These are phyloP conservation scores for Petrophora chlorosata DNA, from an alignment of 2,888 invertebrate genomes.

Conservation along the genomic window DNA sequence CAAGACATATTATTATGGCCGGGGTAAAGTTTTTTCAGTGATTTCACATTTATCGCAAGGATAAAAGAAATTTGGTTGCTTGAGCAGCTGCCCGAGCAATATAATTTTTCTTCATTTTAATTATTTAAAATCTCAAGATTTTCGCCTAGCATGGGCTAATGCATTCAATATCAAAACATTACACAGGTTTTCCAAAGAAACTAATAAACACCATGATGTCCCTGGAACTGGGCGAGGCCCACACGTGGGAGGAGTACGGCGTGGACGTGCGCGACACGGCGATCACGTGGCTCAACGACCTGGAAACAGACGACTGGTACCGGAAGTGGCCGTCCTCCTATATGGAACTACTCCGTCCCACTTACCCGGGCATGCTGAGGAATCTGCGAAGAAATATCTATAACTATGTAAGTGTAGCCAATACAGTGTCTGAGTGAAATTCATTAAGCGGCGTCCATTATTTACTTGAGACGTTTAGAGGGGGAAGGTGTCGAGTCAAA, in stretches of 20 bases:
- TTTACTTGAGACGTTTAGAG: too few relatives aligned
- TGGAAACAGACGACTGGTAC: constrained; percentile 95
- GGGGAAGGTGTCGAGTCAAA: too few relatives aligned
- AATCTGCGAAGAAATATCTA: constrained; percentile 94
- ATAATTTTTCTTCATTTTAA: too few relatives aligned
- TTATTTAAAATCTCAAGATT: too few relatives aligned
- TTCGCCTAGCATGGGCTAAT: too few relatives aligned
- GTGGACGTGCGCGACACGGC: constrained; percentile 97
- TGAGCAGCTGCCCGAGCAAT: too few relatives aligned
- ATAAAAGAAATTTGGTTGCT: too few relatives aligned
- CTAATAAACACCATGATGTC: constrained; percentile 86
- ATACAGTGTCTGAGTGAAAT: too few relatives aligned
- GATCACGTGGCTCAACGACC: constrained; percentile 97
- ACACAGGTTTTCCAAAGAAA: constrained; percentile 85
- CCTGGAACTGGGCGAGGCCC: constrained; percentile 86
- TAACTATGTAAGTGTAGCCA: constrained; percentile 88
- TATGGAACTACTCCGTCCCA: constrained; percentile 96
- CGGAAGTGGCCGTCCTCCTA: constrained; percentile 94
- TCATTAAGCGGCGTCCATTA: too few relatives aligned
- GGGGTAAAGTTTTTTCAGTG: too few relatives aligned
- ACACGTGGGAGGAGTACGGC: constrained; percentile 90
- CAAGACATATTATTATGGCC: too few relatives aligned
- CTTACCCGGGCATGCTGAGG: constrained; percentile 98
- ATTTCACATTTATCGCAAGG: too few relatives aligned
- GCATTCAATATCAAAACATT: not conserved